Evolutionary conservation across 2,888 invertebrate genomes (phyloP).

Genomic region (Amblyjoppa fuscipennis): DNA sequence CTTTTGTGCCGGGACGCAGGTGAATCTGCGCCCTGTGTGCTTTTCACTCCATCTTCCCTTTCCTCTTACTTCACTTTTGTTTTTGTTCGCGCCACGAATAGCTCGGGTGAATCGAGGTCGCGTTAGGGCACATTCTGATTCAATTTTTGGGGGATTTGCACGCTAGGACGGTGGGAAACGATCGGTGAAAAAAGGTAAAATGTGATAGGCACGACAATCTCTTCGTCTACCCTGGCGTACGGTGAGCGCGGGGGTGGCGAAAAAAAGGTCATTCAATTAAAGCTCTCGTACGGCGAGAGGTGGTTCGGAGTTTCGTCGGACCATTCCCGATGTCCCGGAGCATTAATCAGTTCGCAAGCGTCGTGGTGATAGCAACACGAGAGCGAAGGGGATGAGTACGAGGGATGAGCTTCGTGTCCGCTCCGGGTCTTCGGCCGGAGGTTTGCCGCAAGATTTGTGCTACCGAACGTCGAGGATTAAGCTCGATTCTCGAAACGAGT

Average conservation of each 20-base stretch:
- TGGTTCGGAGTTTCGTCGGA: neutral
- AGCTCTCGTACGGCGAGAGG: neutral
- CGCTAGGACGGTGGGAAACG: neutral
- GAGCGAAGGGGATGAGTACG: neutral
- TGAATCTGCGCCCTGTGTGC: neutral
- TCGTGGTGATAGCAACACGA: neutral
- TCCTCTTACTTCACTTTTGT: neutral
- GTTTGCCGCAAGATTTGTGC: constrained; percentile 50
- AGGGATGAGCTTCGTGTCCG: neutral
- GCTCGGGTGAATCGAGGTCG: neutral
- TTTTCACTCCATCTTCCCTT: constrained; percentile 4
- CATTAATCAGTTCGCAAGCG: constrained; percentile 22
- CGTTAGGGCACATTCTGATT: neutral
- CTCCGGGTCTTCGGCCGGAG: constrained; percentile 6
- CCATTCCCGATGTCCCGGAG: neutral
- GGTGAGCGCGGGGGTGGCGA: neutral
- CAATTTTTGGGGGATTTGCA: neutral
- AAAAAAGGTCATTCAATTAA: constrained; percentile 13
- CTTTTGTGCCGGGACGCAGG: neutral
- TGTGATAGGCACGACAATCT: constrained; percentile 1
- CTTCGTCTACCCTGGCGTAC: neutral
- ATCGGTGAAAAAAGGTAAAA: neutral
- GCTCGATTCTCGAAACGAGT: constrained; percentile 43
- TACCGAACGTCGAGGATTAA: constrained; percentile 46
- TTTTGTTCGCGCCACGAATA: neutral